A percentile compares a stretch with the other conserved stretches of the same genome.
These are phyloP conservation scores for Euschistus heros DNA, from an alignment of 1,140 invertebrate species.

Conservation along the genomic window DNA sequence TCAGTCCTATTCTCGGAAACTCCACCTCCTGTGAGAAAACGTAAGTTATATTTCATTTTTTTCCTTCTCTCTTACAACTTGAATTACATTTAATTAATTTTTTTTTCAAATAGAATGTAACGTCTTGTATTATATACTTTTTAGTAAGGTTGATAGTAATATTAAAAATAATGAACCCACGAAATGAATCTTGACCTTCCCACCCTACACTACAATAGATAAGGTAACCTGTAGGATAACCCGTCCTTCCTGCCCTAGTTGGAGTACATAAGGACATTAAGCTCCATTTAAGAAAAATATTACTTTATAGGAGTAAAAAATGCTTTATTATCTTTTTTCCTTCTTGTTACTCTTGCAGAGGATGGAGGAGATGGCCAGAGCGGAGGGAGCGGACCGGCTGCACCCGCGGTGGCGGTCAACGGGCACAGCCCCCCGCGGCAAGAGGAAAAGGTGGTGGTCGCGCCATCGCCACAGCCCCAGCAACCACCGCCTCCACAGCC, in stretches of 20 bases:
- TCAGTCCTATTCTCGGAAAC: constrained; percentile 62
- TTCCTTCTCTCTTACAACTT: no score
- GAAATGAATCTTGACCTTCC: no score
- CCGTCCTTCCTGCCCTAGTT: no score
- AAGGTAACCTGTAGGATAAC: no score
- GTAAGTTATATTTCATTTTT: constrained; percentile 34
- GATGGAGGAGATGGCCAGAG: not conserved
- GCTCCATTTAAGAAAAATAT: no score
- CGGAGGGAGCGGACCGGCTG: not conserved
- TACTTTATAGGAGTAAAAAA: not conserved
- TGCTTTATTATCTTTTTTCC: not conserved
- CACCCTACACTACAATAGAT: no score
- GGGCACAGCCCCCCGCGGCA: constrained; percentile 11
- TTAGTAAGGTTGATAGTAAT: no score
- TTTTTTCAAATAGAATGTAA: no score
- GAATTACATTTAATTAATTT: no score
- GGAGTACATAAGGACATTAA: no score
- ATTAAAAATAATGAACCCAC: no score
- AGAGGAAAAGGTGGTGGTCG: constrained; percentile 4
- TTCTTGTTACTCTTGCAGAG: not conserved
- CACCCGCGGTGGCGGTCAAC: constrained; percentile 16
- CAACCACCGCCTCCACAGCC: not conserved
- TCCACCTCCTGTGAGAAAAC: constrained; percentile 48
- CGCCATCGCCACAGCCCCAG: not conserved
- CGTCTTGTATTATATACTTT: not conserved